phyloP scores from a whole-genome alignment of 2,888 invertebrate species.

The Anagyrus pseudococci region DNA sequence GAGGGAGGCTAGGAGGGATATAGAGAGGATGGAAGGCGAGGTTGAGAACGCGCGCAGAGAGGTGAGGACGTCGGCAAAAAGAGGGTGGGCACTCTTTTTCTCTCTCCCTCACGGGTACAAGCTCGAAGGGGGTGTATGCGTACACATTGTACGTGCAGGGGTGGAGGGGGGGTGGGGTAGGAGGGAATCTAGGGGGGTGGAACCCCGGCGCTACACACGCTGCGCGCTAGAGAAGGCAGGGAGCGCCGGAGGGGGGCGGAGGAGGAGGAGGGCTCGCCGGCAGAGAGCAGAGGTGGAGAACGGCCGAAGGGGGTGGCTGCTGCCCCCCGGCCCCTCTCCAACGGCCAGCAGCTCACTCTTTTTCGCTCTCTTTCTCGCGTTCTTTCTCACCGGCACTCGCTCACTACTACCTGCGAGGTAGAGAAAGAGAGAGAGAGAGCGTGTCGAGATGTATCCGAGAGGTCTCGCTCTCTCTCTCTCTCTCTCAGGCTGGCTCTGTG shows the following conservation, averaged over 20 bases:
- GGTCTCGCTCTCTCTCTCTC: constrained; percentile 12
- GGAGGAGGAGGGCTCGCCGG: background rate
- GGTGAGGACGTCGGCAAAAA: constrained; percentile 23
- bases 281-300: background rate
- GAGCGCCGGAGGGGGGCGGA: background rate
- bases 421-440: constrained; percentile 2
- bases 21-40: too few species aligned
- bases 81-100: constrained; percentile 40
- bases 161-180: constrained; percentile 13
- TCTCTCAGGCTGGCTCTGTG: background rate
- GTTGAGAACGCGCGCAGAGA: too few species aligned
- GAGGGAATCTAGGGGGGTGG: too few species aligned
- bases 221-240: too few species aligned
- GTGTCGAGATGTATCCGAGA: constrained; percentile 20
- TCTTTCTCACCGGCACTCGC: too few species aligned
- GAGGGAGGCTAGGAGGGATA: constrained; percentile 31
- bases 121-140: constrained; percentile 30
- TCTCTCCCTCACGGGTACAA: constrained; percentile 6
- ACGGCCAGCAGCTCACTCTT: too few species aligned
- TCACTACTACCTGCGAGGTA: too few species aligned
- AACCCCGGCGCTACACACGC: too few species aligned
- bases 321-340: background rate
- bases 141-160: constrained; percentile 9
- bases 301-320: background rate
- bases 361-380: too few species aligned